phyloP scores from a whole-genome alignment of 2,888 invertebrate species.

The Caenorhabditis auriculariae region DNA sequence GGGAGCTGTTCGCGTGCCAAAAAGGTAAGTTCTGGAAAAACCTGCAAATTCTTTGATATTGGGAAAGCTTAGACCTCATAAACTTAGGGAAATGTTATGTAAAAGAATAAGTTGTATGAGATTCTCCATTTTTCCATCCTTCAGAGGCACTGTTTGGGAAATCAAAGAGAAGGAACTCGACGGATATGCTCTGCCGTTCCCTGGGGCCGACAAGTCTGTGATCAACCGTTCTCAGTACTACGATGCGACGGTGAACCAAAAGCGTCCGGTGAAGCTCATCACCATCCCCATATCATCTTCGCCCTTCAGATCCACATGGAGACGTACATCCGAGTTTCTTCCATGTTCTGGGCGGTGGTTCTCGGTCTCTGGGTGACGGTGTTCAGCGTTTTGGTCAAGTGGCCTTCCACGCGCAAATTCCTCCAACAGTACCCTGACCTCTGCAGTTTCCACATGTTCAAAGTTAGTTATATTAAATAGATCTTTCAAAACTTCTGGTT shows the following conservation, averaged over 20 bases:
- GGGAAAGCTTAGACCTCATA: background rate
- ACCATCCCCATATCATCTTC: too few species aligned
- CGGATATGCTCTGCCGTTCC: conserved; percentile 77
- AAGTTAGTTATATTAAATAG: conserved; percentile 60
- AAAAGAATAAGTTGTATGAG: too few species aligned
- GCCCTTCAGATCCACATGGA: conserved; percentile 63
- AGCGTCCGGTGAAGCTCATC: conserved; percentile 79
- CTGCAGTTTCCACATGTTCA: conserved; percentile 76
- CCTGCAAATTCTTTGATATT: background rate
- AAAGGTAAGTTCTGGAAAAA: conserved; percentile 11
- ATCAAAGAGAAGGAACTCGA: conserved; percentile 52
- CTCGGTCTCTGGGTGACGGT: conserved; percentile 54
- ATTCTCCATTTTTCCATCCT: too few species aligned
- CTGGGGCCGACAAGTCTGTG: conserved; percentile 67
- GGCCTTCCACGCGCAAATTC: conserved; percentile 72
- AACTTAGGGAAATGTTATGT: background rate
- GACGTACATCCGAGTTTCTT: conserved; percentile 73
- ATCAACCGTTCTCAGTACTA: conserved; percentile 76
- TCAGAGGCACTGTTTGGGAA: conserved; percentile 47
- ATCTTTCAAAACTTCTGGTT: conserved; percentile 4
- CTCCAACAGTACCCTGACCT: conserved; percentile 74
- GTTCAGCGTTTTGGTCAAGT: conserved; percentile 72
- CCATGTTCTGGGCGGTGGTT: conserved; percentile 71
- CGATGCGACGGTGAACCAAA: conserved; percentile 73
- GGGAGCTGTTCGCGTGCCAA: conserved; percentile 32